These are phyloP conservation scores for Heliconius ethilla DNA, from an alignment of 2,888 invertebrate species.

Conservation along the genomic window DNA sequence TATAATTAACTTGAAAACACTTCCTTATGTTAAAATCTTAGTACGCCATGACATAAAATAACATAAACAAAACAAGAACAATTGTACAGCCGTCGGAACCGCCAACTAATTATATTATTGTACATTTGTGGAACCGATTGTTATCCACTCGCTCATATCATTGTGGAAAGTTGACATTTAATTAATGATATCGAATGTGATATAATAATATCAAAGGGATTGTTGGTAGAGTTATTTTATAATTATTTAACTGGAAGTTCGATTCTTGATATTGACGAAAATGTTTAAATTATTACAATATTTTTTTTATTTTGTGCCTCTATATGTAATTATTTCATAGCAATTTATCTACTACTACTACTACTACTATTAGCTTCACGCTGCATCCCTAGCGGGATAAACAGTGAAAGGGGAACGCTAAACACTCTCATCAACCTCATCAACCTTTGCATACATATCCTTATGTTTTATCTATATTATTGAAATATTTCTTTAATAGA, in stretches of 20 bases:
- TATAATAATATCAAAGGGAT: not conserved
- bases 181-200: slow-evolving; percentile 3
- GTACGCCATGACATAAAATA: not conserved
- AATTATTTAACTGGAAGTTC: not conserved
- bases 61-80: not conserved
- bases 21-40: not conserved
- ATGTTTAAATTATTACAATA: too few species aligned
- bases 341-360: not conserved
- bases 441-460: too few species aligned
- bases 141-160: not conserved
- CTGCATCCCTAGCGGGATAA: too few species aligned
- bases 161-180: slow-evolving; percentile 12
- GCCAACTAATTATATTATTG: not conserved
- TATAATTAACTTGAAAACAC: too few species aligned
- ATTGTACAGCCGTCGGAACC: not conserved
- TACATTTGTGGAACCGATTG: not conserved
- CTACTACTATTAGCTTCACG: too few species aligned
- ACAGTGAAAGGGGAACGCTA: too few species aligned
- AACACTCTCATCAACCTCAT: too few species aligned
- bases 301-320: too few species aligned
- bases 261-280: not conserved
- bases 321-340: not conserved
- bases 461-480: not conserved
- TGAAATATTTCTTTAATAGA: not conserved
- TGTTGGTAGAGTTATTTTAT: not conserved